phyloP scores from a whole-genome alignment of 1,140 invertebrate species.

The Zaprionus camerounensis region DNA sequence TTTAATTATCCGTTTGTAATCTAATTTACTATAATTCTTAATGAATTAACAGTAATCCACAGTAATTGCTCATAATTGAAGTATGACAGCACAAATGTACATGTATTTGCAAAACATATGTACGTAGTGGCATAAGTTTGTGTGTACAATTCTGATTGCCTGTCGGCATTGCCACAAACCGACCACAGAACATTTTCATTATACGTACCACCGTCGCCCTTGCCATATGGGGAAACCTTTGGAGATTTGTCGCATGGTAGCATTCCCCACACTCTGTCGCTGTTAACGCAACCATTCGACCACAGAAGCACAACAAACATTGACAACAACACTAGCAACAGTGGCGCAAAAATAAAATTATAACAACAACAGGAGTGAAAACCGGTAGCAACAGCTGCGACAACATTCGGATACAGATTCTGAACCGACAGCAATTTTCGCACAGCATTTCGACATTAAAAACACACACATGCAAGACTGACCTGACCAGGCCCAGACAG shows the following conservation, averaged over 20 bases:
- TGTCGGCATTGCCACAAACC: not conserved
- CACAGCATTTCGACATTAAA: slow-evolving; percentile 12
- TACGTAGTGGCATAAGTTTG: not conserved
- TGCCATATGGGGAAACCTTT: slow-evolving; percentile 38
- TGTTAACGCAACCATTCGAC: slow-evolving; percentile 69
- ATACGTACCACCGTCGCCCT: slow-evolving; percentile 10
- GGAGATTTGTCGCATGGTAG: slow-evolving; percentile 41
- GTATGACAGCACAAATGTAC: not conserved
- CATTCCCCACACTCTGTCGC: slow-evolving; percentile 21
- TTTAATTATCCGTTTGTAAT: not conserved
- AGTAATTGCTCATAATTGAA: slow-evolving; percentile 15
- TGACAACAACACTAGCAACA: slow-evolving; percentile 37
- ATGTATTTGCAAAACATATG: not conserved
- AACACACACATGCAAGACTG: not conserved
- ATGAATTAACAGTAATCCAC: slow-evolving; percentile 24
- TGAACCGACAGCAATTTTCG: slow-evolving; percentile 30
- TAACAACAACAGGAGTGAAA: slow-evolving; percentile 38
- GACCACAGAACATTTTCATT: slow-evolving; percentile 53
- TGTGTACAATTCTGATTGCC: not conserved
- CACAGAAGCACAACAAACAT: slow-evolving; percentile 40
- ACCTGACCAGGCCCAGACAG: not conserved
- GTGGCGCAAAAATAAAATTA: not conserved
- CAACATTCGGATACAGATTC: slow-evolving; percentile 48
- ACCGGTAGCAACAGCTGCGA: slow-evolving; percentile 57
- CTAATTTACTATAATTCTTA: slow-evolving; percentile 4